A percentile compares a stretch with the other conserved stretches of the same genome.
Evolutionary conservation across 2,888 invertebrate species (phyloP).

Genomic region (Hydrotaea diabolus): DNA sequence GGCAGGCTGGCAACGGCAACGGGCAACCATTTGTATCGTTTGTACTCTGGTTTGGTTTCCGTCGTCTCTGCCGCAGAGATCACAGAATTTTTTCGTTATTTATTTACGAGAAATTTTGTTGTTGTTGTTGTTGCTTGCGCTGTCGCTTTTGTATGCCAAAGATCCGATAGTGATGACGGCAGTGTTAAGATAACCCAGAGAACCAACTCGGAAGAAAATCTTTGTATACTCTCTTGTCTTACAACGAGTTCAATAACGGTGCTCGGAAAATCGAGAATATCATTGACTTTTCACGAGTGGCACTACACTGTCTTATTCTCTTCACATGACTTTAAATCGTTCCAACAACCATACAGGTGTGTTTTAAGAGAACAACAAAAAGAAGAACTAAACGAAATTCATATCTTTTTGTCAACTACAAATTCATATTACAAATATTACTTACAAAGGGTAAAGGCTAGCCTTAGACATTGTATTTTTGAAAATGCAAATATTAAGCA

Average conservation of each 20-base stretch:
- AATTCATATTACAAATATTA: too few species aligned
- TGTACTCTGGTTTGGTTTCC: slow-evolving; percentile 45
- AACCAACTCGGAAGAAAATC: slow-evolving; percentile 23
- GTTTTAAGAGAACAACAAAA: too few species aligned
- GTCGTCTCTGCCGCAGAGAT: slow-evolving; percentile 44
- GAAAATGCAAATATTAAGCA: too few species aligned
- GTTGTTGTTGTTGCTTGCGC: slow-evolving; percentile 5
- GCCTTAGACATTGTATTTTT: too few species aligned
- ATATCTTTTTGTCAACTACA: too few species aligned
- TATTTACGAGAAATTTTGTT: slow-evolving; percentile 15
- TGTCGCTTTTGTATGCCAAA: slow-evolving; percentile 20
- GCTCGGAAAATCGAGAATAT: too few species aligned
- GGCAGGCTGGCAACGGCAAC: slow-evolving; percentile 8
- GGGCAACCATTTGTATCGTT: slow-evolving; percentile 10
- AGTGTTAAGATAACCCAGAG: slow-evolving; percentile 26
- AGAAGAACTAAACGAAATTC: too few species aligned
- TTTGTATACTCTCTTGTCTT: background rate
- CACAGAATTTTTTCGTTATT: slow-evolving; percentile 23
- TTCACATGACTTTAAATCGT: too few species aligned
- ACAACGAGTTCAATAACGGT: background rate
- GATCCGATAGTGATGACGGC: slow-evolving; percentile 35
- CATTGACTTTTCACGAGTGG: too few species aligned
- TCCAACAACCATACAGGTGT: too few species aligned
- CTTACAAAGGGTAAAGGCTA: too few species aligned
- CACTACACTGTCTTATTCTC: too few species aligned